Evolutionary conservation across 1,140 invertebrate species (phyloP).

Genomic region (Lordiphosa stackelbergi): DNA sequence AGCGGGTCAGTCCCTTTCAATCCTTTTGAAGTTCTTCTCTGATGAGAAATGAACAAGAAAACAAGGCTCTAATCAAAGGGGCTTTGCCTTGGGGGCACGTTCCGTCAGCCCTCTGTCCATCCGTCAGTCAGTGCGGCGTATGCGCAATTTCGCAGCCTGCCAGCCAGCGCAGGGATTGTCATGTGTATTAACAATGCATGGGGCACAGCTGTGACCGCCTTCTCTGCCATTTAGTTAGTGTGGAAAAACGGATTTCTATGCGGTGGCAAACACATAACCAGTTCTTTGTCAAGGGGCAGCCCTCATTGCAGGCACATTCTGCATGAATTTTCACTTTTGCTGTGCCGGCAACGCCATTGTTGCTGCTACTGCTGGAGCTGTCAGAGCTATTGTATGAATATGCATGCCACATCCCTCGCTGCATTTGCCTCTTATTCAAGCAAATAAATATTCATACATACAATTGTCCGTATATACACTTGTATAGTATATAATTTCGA

Average conservation of each 20-base stretch:
- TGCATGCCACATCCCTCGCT: constrained; percentile 43
- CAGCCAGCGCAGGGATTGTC: constrained; percentile 50
- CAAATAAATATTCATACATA: neutral
- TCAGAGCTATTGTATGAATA: constrained; percentile 45
- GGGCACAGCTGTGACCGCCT: constrained; percentile 29
- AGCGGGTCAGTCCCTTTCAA: constrained; percentile 47
- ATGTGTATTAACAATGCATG: constrained; percentile 63
- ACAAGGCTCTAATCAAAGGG: constrained; percentile 48
- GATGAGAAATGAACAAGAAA: constrained; percentile 63
- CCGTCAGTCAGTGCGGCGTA: constrained; percentile 48
- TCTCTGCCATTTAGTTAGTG: constrained; percentile 41
- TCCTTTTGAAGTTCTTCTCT: constrained; percentile 54
- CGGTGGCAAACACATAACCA: constrained; percentile 35
- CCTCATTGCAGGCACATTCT: constrained; percentile 23
- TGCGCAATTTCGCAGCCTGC: constrained; percentile 65
- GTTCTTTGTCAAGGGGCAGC: constrained; percentile 14
- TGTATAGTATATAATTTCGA: constrained; percentile 20
- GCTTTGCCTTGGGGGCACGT: constrained; percentile 35
- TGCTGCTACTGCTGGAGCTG: constrained; percentile 25
- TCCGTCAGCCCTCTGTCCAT: neutral
- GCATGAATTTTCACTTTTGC: constrained; percentile 51
- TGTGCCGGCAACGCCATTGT: constrained; percentile 18
- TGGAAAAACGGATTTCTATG: constrained; percentile 51
- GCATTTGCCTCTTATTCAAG: neutral
- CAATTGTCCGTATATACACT: neutral